Conservation (phyloP, 2,113 vertebrate species). For the Centropristis striata region DNA sequence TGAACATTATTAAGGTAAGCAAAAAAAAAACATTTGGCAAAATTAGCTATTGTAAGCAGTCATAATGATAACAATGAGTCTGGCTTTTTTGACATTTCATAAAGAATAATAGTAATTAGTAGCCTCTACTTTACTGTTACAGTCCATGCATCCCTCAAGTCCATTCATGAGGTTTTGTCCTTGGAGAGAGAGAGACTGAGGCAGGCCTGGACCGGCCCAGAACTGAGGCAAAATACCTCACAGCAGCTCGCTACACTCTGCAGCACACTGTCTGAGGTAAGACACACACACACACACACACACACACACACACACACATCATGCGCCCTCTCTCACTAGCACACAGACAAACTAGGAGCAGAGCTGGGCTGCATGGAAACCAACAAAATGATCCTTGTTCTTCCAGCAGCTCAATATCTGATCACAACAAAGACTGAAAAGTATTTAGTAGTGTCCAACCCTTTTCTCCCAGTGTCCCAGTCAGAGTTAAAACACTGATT, state of each 20-base stretch:
- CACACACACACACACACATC: not conserved
- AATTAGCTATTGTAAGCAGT: not conserved
- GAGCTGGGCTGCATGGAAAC: not conserved
- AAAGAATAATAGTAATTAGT: too few relatives aligned
- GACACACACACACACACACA: not conserved
- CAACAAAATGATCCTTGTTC: not conserved
- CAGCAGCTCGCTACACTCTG: constrained; percentile 83
- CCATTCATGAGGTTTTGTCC: constrained; percentile 79
- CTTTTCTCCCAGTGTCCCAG: not conserved
- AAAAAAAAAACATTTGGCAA: too few relatives aligned
- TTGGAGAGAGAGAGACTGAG: constrained; percentile 83
- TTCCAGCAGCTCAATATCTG: not conserved
- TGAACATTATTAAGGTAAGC: too few relatives aligned
- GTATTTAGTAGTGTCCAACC: not conserved
- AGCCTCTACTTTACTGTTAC: constrained; percentile 24
- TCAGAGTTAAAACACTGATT: not conserved
- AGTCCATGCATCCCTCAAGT: constrained; percentile 83
- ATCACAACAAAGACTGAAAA: not conserved
- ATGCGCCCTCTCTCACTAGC: not conserved
- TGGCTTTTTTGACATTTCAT: too few relatives aligned
- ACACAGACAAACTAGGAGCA: too few relatives aligned
- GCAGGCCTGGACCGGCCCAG: constrained; percentile 82
- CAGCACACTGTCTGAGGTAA: constrained; percentile 84
- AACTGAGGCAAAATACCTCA: constrained; percentile 79
- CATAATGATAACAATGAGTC: too few relatives aligned